These are phyloP conservation scores for Dryoscopus gambensis DNA, from an alignment of 2,113 vertebrate species.

Conservation along the genomic window DNA sequence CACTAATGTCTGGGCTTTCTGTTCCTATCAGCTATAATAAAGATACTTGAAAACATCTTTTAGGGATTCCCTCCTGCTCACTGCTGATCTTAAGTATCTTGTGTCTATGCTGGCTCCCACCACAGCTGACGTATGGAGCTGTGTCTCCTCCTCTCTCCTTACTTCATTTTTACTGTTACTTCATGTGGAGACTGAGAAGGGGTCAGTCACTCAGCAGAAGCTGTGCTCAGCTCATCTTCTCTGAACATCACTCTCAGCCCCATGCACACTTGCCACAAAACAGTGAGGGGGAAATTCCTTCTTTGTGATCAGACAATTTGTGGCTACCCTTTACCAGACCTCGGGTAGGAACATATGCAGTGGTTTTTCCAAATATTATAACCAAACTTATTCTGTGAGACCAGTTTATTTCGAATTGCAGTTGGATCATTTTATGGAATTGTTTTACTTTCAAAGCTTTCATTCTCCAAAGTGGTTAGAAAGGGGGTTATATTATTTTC, in stretches of 20 bases:
- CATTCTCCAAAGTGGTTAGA: background rate
- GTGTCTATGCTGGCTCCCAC: background rate
- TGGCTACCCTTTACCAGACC: conserved; percentile 43
- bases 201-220: background rate
- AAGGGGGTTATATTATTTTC: conserved; percentile 25
- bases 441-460: conserved; percentile 42
- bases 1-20: background rate
- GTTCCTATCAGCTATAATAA: background rate
- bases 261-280: conserved; percentile 21
- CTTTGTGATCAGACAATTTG: conserved; percentile 57
- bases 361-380: conserved; percentile 46
- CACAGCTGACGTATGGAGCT: background rate
- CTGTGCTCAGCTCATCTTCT: background rate
- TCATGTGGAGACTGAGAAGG: background rate
- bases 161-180: background rate
- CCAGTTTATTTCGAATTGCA: background rate
- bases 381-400: background rate
- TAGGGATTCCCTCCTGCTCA: background rate
- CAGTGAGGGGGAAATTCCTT: conserved; percentile 39
- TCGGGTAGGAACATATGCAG: conserved; percentile 4
- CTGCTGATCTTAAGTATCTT: background rate
- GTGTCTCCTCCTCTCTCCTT: background rate
- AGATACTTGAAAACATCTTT: background rate
- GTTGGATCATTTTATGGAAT: conserved; percentile 43
- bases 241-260: background rate